These are phyloP conservation scores for Dryoscopus gambensis DNA, from an alignment of 2,113 vertebrate species.

Conservation along the genomic window DNA sequence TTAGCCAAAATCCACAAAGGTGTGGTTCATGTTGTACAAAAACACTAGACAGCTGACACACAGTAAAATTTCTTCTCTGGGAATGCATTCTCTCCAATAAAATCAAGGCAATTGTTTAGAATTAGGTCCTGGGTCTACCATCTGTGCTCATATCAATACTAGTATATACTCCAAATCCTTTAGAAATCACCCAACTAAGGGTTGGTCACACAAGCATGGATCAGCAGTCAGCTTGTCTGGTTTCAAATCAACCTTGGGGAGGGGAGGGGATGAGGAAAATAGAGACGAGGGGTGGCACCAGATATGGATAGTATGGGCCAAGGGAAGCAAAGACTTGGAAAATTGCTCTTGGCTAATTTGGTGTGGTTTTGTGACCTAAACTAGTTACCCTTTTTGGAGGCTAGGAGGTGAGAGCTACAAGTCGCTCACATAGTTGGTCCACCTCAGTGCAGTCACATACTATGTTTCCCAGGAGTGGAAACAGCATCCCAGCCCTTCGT, in stretches of 20 bases:
- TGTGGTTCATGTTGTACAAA: constrained; percentile 24
- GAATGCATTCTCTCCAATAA: not conserved
- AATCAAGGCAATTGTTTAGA: not conserved
- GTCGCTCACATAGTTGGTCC: accelerated
- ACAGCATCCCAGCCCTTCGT: accelerated
- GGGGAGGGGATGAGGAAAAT: not conserved
- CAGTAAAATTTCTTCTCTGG: not conserved
- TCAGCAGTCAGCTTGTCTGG: not conserved
- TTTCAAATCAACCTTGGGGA: not conserved
- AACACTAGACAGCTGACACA: not conserved
- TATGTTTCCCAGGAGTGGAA: not conserved
- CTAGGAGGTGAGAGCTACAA: not conserved
- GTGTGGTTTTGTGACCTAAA: not conserved
- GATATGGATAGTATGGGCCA: not conserved
- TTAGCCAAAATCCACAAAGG: constrained; percentile 36
- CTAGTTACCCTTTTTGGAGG: not conserved
- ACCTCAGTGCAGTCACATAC: not conserved
- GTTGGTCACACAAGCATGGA: not conserved
- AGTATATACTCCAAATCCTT: not conserved
- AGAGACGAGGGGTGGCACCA: not conserved
- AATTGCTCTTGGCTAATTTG: not conserved
- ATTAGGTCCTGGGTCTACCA: not conserved
- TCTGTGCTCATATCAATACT: not conserved
- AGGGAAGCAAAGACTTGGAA: not conserved
- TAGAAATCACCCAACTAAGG: not conserved